Evolutionary conservation across 2,797 vertebrate genomes (phyloP), one percentile per base, ranked within the genome.

Genomic region (Acanthurus tractus): DNA sequence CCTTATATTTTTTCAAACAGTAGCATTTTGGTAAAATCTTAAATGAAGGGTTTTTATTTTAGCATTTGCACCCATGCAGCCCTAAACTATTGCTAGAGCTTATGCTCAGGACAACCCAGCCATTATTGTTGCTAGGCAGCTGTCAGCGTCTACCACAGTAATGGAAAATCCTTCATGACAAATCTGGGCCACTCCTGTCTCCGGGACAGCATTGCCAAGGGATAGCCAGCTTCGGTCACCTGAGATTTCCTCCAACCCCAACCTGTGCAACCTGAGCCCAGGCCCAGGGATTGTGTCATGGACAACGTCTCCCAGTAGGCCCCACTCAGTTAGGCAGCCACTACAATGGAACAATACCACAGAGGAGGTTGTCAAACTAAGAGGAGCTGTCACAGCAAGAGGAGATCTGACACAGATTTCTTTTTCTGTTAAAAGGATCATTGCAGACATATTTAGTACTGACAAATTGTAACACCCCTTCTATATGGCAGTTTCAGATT

Each of bases 161-260:
- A 95, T 93, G 94, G 95, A 96, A 96, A 95, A 95, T 94, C 93
- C 90, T 92, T 88, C 91, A 91, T 89, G 91, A 93, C 92, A 94
- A 95, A 96, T 95, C 94, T 92, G 92, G 94, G 93, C 91, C 90
- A 92, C 81, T 89, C 89, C 90, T 89, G 90, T 95, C 91, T 93
- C 90, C 86, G 91, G 88, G 88, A 94, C 94, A 87, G 87, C 86
- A 85, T 85, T 93, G 93, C 94, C 90, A 93, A 88, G 91, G 92
- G 94, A 95, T 88, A 91, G 93, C 87, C 79, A 77, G 71, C 42
- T 38, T 75, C 14, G 84, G 95, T 96, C 93, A 96, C 94, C 92
- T 93, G 95, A 96, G 95, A 95, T 95, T 95, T 95, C 89, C 93
- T 93, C 90, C 91, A 93, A 94, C 92, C 90, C 90, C 86, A 75